These are phyloP conservation scores for Ectemnius lituratus DNA, from an alignment of 2,888 invertebrate genomes.

Conservation along the genomic window DNA sequence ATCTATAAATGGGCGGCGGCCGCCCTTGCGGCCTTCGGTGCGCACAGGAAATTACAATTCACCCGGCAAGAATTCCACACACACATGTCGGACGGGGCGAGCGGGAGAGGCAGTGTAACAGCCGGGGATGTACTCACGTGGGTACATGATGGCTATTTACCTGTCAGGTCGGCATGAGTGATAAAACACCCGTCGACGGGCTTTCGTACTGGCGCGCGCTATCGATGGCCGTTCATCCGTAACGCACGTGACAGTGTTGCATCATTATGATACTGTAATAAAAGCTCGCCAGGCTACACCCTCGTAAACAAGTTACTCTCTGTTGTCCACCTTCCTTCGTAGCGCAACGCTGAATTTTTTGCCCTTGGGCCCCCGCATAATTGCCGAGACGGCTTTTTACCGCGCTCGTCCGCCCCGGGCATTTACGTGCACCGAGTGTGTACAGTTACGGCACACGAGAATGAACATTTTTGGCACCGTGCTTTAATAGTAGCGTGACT, in stretches of 20 bases:
- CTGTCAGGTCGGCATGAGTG: conserved; percentile 26
- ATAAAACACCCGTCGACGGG: conserved; percentile 46
- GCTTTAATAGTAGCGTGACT: too few relatives aligned
- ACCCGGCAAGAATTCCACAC: conserved; percentile 34
- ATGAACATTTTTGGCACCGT: conserved; percentile 3
- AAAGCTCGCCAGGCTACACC: conserved; percentile 38
- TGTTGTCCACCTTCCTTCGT: too few relatives aligned
- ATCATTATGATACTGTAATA: conserved; percentile 50
- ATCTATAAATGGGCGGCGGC: conserved; percentile 28
- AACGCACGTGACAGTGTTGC: conserved; percentile 35
- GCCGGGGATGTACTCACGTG: neutral
- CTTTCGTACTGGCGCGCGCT: conserved; percentile 40
- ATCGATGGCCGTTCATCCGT: conserved; percentile 55
- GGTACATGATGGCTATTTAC: conserved; percentile 18
- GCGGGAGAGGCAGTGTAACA: neutral
- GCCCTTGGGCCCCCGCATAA: conserved; percentile 10
- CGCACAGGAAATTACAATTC: conserved; percentile 57
- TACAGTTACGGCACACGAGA: conserved; percentile 18
- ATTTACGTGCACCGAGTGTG: conserved; percentile 4
- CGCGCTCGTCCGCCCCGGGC: conserved; percentile 9
- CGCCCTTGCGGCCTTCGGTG: neutral
- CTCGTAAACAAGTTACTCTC: conserved; percentile 31
- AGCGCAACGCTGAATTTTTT: conserved; percentile 9
- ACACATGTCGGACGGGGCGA: neutral
- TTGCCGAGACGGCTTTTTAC: conserved; percentile 10